Evolutionary conservation across 2,113 vertebrate species (phyloP).

Genomic region (Ceyx margarethae): DNA sequence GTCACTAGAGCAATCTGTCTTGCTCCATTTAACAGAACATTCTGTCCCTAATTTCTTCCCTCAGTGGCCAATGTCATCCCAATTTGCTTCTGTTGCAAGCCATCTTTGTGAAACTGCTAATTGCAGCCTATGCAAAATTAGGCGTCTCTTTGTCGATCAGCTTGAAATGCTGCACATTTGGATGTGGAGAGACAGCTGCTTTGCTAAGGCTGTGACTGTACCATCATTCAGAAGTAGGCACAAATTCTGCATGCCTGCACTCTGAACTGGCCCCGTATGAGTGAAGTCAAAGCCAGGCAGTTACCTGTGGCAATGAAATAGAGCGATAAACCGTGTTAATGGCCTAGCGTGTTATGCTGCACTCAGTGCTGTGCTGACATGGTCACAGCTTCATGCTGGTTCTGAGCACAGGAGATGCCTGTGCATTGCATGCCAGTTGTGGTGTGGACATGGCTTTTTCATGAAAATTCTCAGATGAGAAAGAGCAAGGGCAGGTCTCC

Average conservation of each 20-base stretch:
- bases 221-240: neutral
- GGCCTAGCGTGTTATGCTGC: accelerated
- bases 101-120: neutral
- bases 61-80: neutral
- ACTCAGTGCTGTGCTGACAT: neutral
- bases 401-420: no score
- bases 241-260: accelerated
- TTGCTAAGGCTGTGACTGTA: neutral
- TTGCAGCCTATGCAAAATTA: neutral
- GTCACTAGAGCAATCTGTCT: neutral
- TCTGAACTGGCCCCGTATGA: accelerated
- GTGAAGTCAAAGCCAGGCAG: neutral
- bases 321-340: accelerated
- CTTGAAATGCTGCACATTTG: neutral
- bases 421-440: neutral
- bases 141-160: neutral
- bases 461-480: neutral
- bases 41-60: neutral
- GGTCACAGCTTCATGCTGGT: neutral
- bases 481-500: neutral
- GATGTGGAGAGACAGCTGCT: neutral
- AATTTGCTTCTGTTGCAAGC: neutral
- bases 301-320: neutral
- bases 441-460: accelerated
- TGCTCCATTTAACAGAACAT: neutral